Evolutionary conservation across 2,888 invertebrate genomes (phyloP).

Genomic region (Clivina fossor): DNA sequence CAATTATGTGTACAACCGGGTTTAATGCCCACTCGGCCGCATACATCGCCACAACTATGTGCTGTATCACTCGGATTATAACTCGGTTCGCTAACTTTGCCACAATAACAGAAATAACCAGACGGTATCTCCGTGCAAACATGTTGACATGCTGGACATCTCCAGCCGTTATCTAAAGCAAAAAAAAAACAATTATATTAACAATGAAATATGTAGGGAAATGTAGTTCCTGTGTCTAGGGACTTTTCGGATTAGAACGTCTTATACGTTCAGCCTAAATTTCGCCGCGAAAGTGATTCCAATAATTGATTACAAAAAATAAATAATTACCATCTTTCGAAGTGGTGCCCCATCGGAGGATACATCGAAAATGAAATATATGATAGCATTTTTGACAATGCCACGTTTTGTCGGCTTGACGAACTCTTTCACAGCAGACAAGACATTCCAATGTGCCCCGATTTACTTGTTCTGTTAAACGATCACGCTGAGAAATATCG

Average conservation of each 20-base stretch:
- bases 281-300: no score
- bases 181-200: constrained; percentile 4
- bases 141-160: constrained; percentile 95
- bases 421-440: constrained; percentile 89
- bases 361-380: constrained; percentile 88
- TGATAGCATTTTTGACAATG: constrained; percentile 90
- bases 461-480: constrained; percentile 80
- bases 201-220: no score
- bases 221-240: no score
- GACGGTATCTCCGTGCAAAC: constrained; percentile 71
- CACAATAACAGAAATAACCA: constrained; percentile 90
- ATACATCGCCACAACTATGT: constrained; percentile 90
- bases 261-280: neutral
- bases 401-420: constrained; percentile 83
- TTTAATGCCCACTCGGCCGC: constrained; percentile 62
- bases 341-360: constrained; percentile 87
- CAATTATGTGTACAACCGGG: constrained; percentile 67
- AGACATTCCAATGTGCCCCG: constrained; percentile 86
- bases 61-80: constrained; percentile 77
- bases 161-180: constrained; percentile 76
- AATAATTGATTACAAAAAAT: no score
- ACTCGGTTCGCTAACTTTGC: constrained; percentile 73
- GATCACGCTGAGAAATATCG: constrained; percentile 77
- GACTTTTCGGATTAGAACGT: neutral
- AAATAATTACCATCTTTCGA: constrained; percentile 64